These are phyloP conservation scores for Sebastes trivittatus DNA, from an alignment of 2,797 vertebrate species.

Conservation along the genomic window DNA sequence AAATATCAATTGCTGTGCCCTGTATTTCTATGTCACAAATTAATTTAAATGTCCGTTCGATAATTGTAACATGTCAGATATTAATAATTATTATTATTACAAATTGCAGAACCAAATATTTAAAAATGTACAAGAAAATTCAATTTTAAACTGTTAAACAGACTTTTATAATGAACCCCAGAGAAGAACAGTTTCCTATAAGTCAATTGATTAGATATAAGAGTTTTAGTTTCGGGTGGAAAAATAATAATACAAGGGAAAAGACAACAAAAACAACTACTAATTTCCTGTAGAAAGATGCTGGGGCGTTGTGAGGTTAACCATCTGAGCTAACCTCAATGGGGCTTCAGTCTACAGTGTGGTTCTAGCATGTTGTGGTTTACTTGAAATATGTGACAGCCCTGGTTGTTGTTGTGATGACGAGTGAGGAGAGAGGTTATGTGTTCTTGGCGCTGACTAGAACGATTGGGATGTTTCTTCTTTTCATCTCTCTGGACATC, in stretches of 20 bases:
- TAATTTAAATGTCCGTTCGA: not conserved
- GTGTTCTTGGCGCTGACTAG: conserved; percentile 53
- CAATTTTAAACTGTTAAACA: not conserved
- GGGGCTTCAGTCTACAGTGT: not conserved
- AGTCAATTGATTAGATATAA: not conserved
- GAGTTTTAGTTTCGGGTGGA: not conserved
- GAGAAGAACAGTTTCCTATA: not conserved
- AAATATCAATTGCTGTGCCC: not conserved
- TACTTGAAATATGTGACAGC: not conserved
- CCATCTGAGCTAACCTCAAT: not conserved
- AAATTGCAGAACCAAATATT: not conserved
- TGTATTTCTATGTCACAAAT: not conserved
- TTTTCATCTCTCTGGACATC: conserved; percentile 80
- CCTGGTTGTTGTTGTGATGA: not conserved
- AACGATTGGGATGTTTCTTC: conserved; percentile 58
- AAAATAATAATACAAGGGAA: not conserved
- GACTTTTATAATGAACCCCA: not conserved
- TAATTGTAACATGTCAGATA: not conserved
- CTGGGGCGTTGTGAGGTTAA: not conserved
- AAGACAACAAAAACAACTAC: not conserved
- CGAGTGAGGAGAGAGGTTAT: not conserved
- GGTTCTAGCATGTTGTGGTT: not conserved
- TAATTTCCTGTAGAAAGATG: not conserved
- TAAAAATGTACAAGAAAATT: not conserved
- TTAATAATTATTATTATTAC: not conserved